Percentiles rank a stretch among this genome's conserved stretches.
phyloP scores from a whole-genome alignment of 64 coral and sea anemone species.

The Montipora sp. region DNA sequence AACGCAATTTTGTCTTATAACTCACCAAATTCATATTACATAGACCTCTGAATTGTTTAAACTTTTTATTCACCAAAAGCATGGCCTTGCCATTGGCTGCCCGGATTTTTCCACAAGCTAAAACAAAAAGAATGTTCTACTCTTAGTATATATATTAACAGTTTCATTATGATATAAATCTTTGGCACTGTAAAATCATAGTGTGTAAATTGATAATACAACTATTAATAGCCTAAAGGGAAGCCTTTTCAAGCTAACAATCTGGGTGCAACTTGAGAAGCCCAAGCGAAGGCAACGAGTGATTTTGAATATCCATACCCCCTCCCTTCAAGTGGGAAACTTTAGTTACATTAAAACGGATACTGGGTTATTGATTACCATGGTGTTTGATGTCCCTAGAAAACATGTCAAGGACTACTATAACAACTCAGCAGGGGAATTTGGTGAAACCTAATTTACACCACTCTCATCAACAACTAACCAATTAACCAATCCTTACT shows the following conservation, averaged over 20 bases:
- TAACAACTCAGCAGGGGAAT: background rate
- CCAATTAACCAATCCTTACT: no score
- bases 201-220: no score
- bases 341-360: background rate
- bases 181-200: no score
- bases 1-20: background rate
- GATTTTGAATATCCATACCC: no score
- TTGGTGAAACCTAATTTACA: no score
- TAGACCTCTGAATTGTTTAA: constrained; percentile 97
- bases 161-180: no score
- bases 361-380: background rate
- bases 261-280: no score
- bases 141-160: no score
- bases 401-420: background rate
- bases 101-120: constrained; percentile 91
- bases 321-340: background rate
- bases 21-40: constrained; percentile 97
- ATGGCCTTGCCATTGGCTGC: constrained; percentile 97
- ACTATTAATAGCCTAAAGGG: no score
- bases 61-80: constrained; percentile 94
- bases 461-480: no score
- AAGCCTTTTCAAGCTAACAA: no score
- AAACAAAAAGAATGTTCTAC: background rate
- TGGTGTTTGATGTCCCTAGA: background rate
- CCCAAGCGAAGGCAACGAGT: no score